Evolutionary conservation across 2,113 vertebrate species (phyloP).

Genomic region (Apistogramma diplotaenia): DNA sequence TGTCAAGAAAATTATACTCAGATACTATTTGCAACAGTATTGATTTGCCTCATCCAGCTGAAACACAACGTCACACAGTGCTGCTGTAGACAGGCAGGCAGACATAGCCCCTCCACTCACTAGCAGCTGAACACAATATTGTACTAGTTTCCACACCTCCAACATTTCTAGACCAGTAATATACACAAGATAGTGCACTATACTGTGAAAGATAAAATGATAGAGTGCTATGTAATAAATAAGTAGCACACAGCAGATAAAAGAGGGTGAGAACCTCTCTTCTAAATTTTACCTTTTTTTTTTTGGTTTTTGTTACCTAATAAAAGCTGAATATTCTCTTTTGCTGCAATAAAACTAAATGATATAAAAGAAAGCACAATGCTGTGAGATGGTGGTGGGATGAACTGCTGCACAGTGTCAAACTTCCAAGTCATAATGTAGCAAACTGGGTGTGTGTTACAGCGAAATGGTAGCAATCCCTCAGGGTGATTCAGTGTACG

Average conservation of each 20-base stretch:
- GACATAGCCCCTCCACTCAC: neutral
- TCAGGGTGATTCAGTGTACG: slow-evolving; percentile 51
- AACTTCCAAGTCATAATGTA: neutral
- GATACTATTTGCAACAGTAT: neutral
- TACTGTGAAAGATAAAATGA: neutral
- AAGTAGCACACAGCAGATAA: neutral
- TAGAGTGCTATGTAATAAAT: neutral
- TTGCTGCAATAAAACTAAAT: neutral
- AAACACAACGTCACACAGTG: no score
- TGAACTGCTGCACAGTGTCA: neutral
- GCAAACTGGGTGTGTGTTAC: slow-evolving; percentile 20
- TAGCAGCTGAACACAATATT: neutral
- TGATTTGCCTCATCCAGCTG: neutral
- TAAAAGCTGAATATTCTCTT: neutral
- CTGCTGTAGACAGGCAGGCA: neutral
- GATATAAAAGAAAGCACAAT: neutral
- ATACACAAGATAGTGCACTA: neutral
- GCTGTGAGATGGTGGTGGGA: neutral
- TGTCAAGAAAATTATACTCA: neutral
- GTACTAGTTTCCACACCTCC: neutral
- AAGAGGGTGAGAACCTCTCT: neutral
- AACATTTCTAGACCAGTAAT: no score
- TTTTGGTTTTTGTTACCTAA: neutral
- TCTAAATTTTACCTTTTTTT: neutral
- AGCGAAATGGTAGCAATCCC: slow-evolving; percentile 44